Percentiles rank a stretch among this genome's conserved stretches.
Evolutionary conservation across 2,888 invertebrate genomes (phyloP).

Genomic region (Cheilosia impressa): DNA sequence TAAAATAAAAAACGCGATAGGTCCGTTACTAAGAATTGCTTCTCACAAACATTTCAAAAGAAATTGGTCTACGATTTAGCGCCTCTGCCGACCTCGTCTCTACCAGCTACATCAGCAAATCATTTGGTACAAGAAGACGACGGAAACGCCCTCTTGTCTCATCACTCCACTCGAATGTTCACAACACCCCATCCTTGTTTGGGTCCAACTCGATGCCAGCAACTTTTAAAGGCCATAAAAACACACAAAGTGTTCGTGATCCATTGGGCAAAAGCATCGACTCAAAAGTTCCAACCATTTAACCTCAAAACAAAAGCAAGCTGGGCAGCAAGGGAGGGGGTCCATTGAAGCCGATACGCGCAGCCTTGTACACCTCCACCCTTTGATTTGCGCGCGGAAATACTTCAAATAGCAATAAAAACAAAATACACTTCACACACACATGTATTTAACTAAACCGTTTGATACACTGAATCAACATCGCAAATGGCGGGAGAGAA

Average conservation of each 20-base stretch:
- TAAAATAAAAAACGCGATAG: too few relatives aligned
- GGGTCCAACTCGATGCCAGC: conserved; percentile 36
- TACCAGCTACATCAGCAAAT: too few relatives aligned
- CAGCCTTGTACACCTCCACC: conserved; percentile 2
- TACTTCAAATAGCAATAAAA: conserved; percentile 42
- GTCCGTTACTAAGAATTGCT: too few relatives aligned
- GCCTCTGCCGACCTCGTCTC: too few relatives aligned
- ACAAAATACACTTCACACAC: conserved; percentile 33
- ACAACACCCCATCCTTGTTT: not conserved
- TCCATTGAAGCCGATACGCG: not conserved
- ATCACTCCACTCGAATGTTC: too few relatives aligned
- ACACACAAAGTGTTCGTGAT: conserved; percentile 72
- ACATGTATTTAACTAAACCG: conserved; percentile 40
- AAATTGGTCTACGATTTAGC: too few relatives aligned
- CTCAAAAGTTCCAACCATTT: conserved; percentile 70
- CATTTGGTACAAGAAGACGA: too few relatives aligned
- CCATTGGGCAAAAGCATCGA: conserved; percentile 68
- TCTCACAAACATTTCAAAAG: too few relatives aligned
- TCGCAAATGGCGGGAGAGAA: conserved; percentile 12
- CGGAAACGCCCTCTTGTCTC: too few relatives aligned
- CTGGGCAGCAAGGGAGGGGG: not conserved
- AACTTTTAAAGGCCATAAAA: conserved; percentile 55
- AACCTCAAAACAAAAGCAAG: conserved; percentile 69
- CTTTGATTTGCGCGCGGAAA: conserved; percentile 46
- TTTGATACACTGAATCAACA: conserved; percentile 10